Percentiles rank a stretch among this genome's conserved stretches.
phyloP scores from a whole-genome alignment of 2,888 invertebrate species.

The Helobdella robusta region DNA sequence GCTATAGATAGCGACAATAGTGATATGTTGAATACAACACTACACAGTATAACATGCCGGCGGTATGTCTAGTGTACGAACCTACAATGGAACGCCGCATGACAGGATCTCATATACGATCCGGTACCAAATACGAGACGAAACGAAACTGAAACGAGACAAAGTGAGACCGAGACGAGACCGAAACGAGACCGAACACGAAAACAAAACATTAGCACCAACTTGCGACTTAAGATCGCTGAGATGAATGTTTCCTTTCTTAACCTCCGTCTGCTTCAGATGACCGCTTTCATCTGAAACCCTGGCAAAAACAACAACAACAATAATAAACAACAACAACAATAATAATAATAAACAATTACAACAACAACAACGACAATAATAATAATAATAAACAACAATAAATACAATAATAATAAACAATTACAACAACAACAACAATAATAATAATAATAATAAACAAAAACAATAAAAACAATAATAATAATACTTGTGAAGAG shows the following conservation, averaged over 20 bases:
- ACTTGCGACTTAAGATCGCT: constrained; percentile 12
- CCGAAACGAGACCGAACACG: no score
- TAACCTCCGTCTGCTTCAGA: constrained; percentile 22
- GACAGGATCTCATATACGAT: no score
- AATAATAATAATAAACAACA: neutral
- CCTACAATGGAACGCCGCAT: no score
- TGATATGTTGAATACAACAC: no score
- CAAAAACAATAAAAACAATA: neutral
- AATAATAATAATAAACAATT: neutral
- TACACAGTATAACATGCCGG: no score
- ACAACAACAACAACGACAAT: neutral
- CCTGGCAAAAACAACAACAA: neutral
- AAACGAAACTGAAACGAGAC: no score
- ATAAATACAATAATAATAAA: neutral
- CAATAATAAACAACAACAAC: neutral
- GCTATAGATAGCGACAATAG: no score
- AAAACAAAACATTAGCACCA: no score
- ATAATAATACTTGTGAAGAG: neutral
- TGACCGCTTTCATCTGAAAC: constrained; percentile 21
- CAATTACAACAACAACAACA: neutral
- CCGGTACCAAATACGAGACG: no score
- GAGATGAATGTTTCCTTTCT: constrained; percentile 7
- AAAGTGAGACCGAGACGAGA: no score
- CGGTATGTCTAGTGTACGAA: no score
- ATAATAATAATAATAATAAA: neutral